These are phyloP conservation scores for Mesochorus sp. DNA, from an alignment of 2,888 invertebrate species.

Conservation along the genomic window DNA sequence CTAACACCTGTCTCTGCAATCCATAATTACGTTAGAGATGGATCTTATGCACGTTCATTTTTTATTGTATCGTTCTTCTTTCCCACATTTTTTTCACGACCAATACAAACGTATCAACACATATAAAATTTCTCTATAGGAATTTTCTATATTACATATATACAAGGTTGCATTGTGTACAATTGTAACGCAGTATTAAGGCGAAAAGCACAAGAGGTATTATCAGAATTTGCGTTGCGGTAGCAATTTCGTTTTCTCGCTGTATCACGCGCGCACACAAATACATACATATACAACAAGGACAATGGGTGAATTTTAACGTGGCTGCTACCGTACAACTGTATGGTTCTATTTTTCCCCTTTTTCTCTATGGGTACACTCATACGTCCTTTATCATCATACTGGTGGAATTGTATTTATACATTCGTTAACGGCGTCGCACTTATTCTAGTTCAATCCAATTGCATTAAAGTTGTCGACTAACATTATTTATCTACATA, in stretches of 20 bases:
- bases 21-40: no score
- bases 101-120: not conserved
- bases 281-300: not conserved
- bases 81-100: no score
- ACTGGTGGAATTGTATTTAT: no score
- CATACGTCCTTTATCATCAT: constrained; percentile 63
- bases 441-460: no score
- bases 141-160: not conserved
- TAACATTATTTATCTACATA: no score
- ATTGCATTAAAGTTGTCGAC: no score
- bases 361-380: not conserved
- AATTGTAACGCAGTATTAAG: constrained; percentile 32
- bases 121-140: not conserved
- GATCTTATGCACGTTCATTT: no score
- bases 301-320: constrained; percentile 22
- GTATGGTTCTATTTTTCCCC: not conserved
- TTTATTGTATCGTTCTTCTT: no score
- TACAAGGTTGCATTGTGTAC: not conserved
- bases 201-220: constrained; percentile 67
- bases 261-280: constrained; percentile 19
- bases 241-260: constrained; percentile 68
- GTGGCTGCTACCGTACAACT: constrained; percentile 13
- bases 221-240: constrained; percentile 69
- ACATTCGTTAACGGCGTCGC: no score
- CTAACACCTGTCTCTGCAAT: no score